Evolutionary conservation across 2,113 vertebrate species (phyloP).

Genomic region (Rhagologus leucostigma): DNA sequence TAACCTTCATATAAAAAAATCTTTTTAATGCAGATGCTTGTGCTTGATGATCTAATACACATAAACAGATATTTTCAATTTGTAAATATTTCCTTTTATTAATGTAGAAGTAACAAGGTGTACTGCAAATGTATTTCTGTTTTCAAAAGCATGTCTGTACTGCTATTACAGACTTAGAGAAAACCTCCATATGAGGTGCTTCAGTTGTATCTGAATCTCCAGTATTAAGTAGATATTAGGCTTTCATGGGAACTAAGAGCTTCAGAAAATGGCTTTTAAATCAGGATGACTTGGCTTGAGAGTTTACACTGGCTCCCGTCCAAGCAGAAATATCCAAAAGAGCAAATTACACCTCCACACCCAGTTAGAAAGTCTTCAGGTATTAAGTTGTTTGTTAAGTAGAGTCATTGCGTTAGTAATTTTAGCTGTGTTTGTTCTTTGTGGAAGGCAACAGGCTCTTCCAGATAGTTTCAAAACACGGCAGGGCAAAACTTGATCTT

Average conservation of each 20-base stretch:
- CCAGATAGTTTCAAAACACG: conserved; percentile 56
- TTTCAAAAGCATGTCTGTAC: neutral
- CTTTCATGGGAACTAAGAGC: conserved; percentile 48
- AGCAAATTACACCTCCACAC: conserved; percentile 70
- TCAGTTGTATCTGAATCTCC: conserved; percentile 6
- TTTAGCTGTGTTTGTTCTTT: conserved; percentile 63
- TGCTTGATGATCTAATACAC: neutral
- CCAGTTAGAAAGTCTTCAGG: conserved; percentile 70
- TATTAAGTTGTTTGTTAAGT: conserved; percentile 62
- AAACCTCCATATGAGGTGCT: neutral
- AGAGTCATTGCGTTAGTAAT: conserved; percentile 68
- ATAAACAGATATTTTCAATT: neutral
- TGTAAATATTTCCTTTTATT: neutral
- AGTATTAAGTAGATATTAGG: neutral
- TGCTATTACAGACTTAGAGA: neutral
- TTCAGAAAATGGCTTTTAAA: conserved; percentile 61
- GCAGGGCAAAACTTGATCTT: conserved; percentile 55
- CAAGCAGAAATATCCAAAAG: conserved; percentile 56
- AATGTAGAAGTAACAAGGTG: neutral
- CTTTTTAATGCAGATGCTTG: neutral
- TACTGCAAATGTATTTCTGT: neutral
- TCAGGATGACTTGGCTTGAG: conserved; percentile 55
- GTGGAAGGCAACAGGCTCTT: conserved; percentile 50
- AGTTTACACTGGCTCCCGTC: conserved; percentile 55
- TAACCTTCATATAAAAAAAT: neutral